Base-by-base conservation (phyloP, 2,888 invertebrate genomes). In the Esperia sulphurella region DNA sequence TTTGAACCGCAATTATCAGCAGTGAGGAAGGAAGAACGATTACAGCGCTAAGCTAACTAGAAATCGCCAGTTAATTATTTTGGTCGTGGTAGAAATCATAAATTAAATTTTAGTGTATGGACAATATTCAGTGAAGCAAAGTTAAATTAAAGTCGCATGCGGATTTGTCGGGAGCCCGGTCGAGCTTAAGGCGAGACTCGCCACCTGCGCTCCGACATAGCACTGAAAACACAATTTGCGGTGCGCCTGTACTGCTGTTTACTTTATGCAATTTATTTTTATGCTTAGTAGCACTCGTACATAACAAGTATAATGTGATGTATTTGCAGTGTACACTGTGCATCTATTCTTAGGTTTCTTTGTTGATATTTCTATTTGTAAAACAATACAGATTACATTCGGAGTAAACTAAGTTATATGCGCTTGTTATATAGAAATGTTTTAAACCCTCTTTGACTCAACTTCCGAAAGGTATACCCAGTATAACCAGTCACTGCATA, bases 111-210 rank as follows among this genome's bases (percentile, higher is more conserved):
- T 72, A 78, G 75, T 75, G 75, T 71, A 77, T 75, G 74, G 73
- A 79, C 79, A 75, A 83, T 78, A 79, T 81, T 77, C 75, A 79
- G 77, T 77, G 73, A 68, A 74, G 79, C 78, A 75, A 87, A 88
- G 83, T 88, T 87, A 88, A 87, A 87, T 88, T 82, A 85, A 86
- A 88, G 82, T 83, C 79, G 76, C 68, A 74, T 76, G 73, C 78
- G 83, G 84, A 83, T 84, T 84, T 79, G 50, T 46, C 44, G 71
- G 77, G 76, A 75, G 63, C 74, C 69, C 69, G 74, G 65, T 65
- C 61, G 61, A 75, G 83, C 83, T 84, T 79, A 83, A 77, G 79
- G 72, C 71, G 60, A 61, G 69, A 66, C 61, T 55, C 58, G 66
- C 72, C 85, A 86, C 84, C 85, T 85, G 87, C 81, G 67, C 64